Percentiles rank a stretch among this genome's conserved stretches.
These are phyloP conservation scores for Columba janthina DNA, from an alignment of 2,113 vertebrate genomes.

Conservation along the genomic window DNA sequence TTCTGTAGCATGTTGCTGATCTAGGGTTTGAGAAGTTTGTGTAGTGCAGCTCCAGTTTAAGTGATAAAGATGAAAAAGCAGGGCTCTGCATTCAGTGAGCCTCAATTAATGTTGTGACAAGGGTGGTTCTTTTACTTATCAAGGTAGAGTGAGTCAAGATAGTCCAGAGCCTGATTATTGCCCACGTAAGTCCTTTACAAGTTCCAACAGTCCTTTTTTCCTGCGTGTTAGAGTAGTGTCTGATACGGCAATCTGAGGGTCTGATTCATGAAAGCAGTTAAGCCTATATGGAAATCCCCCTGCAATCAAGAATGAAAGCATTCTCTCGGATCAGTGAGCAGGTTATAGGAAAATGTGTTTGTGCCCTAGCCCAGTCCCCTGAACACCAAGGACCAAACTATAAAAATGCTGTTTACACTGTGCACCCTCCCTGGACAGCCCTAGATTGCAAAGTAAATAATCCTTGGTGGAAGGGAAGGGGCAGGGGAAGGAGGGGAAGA, in stretches of 20 bases:
- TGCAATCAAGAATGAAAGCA: not conserved
- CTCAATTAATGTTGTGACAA: not conserved
- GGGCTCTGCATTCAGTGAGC: not conserved
- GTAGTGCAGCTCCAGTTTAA: not conserved
- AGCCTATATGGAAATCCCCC: not conserved
- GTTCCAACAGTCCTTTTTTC: not conserved
- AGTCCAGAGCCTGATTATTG: not conserved
- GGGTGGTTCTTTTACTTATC: not conserved
- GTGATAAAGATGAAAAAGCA: not conserved
- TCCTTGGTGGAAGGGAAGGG: not conserved
- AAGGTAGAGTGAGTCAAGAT: not conserved
- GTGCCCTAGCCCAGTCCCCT: not conserved
- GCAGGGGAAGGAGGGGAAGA: not conserved
- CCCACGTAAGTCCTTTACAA: not conserved
- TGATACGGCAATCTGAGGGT: not conserved
- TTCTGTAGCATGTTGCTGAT: not conserved
- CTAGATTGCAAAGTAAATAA: not conserved
- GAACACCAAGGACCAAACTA: not conserved
- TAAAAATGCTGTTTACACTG: not conserved
- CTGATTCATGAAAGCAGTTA: conserved; percentile 17
- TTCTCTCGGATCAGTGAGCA: not conserved
- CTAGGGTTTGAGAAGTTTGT: not conserved
- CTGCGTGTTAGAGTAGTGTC: not conserved
- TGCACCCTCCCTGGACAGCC: not conserved
- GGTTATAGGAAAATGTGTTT: not conserved